Conservation (phyloP, 2,888 invertebrate species). For the Heliconius ethilla region DNA sequence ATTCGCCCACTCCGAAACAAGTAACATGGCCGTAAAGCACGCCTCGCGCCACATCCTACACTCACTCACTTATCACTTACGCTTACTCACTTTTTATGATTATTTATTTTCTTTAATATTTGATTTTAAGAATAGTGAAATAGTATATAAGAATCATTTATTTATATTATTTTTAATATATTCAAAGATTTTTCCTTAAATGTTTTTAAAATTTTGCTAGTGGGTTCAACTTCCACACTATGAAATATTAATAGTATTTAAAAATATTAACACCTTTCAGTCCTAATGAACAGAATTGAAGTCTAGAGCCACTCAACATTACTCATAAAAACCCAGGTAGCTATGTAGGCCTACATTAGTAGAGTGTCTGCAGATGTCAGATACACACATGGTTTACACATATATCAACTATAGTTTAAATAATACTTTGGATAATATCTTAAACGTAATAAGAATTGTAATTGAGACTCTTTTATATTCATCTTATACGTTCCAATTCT, state of each 20-base stretch:
- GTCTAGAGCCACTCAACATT: too few species aligned
- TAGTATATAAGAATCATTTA: background rate
- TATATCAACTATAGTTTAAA: too few species aligned
- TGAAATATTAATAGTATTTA: background rate
- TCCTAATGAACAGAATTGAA: too few species aligned
- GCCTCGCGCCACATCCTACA: slow-evolving; percentile 5
- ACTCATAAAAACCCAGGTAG: too few species aligned
- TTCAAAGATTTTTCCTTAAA: background rate
- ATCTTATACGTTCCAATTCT: background rate
- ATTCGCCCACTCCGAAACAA: slow-evolving; percentile 28
- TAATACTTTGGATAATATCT: too few species aligned
- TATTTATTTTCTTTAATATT: background rate
- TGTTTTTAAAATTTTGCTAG: background rate
- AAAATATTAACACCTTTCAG: too few species aligned
- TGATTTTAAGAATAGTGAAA: background rate
- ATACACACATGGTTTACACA: too few species aligned
- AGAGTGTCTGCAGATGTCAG: too few species aligned
- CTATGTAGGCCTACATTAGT: too few species aligned
- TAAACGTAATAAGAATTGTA: too few species aligned
- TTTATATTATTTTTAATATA: background rate
- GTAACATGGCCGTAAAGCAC: slow-evolving; percentile 19
- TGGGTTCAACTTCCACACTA: too few species aligned
- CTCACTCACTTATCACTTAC: background rate
- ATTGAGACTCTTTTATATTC: too few species aligned
- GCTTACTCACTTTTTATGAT: slow-evolving; percentile 2